phyloP scores from a whole-genome alignment of 2,797 vertebrate genomes.

The Pachyuromys duprasi region DNA sequence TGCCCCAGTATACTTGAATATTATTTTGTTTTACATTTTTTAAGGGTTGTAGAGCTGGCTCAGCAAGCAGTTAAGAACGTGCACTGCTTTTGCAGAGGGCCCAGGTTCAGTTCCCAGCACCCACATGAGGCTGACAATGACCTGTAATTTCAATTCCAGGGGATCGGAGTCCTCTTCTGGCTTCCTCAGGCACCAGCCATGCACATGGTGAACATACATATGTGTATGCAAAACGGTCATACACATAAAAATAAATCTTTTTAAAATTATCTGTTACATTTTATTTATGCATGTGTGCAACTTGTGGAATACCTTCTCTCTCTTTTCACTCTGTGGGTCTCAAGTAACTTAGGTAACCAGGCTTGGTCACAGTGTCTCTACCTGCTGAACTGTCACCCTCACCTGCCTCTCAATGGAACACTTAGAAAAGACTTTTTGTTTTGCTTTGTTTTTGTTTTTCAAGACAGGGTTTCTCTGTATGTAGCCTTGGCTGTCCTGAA shows the following conservation, averaged over 20 bases:
- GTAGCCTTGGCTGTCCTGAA: too few relatives aligned
- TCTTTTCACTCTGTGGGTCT: not conserved
- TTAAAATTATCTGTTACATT: too few relatives aligned
- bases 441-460: too few relatives aligned
- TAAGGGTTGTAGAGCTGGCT: not conserved
- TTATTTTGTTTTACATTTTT: not conserved
- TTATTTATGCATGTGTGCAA: not conserved
- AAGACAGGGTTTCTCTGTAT: too few relatives aligned
- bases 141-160: not conserved
- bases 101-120: not conserved
- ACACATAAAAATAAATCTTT: not conserved
- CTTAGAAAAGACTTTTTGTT: not conserved
- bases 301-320: not conserved
- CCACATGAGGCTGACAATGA: not conserved
- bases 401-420: not conserved
- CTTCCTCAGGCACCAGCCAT: not conserved
- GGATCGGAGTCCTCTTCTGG: not conserved
- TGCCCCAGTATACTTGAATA: too few relatives aligned
- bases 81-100: not conserved
- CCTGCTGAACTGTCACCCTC: not conserved
- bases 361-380: not conserved
- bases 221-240: not conserved
- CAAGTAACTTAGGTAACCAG: not conserved
- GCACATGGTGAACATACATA: too few relatives aligned
- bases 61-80: not conserved